Evolutionary conservation across 2,113 vertebrate species (phyloP).

Genomic region (Blennius ocellaris): DNA sequence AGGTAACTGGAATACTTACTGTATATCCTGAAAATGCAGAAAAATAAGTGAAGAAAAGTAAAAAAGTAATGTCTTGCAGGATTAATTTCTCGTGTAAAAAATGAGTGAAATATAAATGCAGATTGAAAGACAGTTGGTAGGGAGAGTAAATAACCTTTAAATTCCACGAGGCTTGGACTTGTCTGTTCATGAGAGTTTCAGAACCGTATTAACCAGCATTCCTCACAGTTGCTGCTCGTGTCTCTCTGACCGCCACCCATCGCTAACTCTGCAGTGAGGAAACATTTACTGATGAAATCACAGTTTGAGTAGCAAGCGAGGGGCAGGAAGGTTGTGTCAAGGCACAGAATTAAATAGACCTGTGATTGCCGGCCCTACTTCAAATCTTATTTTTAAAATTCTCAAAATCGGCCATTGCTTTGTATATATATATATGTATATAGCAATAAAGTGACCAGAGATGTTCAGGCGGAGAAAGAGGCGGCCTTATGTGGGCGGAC

Average conservation of each 20-base stretch:
- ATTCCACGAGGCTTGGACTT: slow-evolving; percentile 23
- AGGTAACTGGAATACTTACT: too few relatives aligned
- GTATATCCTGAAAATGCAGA: too few relatives aligned
- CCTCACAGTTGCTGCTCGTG: slow-evolving; percentile 32
- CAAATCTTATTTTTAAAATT: slow-evolving; percentile 31
- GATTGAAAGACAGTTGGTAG: slow-evolving; percentile 32
- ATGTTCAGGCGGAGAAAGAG: slow-evolving; percentile 16
- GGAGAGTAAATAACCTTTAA: slow-evolving; percentile 24
- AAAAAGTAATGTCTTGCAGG: too few relatives aligned
- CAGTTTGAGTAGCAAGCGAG: slow-evolving; percentile 24
- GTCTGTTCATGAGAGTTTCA: slow-evolving; percentile 46
- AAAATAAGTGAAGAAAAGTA: too few relatives aligned
- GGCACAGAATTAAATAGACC: background rate
- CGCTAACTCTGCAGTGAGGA: slow-evolving; percentile 29
- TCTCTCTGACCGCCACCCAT: slow-evolving; percentile 32
- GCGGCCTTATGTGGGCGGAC: slow-evolving; percentile 56
- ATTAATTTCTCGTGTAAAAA: slow-evolving; percentile 1
- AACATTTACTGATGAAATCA: slow-evolving; percentile 44
- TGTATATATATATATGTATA: background rate
- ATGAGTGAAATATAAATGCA: slow-evolving; percentile 8
- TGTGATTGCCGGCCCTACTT: slow-evolving; percentile 31
- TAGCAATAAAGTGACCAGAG: slow-evolving; percentile 47
- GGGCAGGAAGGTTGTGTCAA: slow-evolving; percentile 28
- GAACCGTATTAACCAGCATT: slow-evolving; percentile 61
- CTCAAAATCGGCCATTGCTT: slow-evolving; percentile 28